Percentiles rank a stretch among this genome's conserved stretches.
These are phyloP conservation scores for Mycetomoellerius zeteki DNA, from an alignment of 1,140 invertebrate genomes.

Conservation along the genomic window DNA sequence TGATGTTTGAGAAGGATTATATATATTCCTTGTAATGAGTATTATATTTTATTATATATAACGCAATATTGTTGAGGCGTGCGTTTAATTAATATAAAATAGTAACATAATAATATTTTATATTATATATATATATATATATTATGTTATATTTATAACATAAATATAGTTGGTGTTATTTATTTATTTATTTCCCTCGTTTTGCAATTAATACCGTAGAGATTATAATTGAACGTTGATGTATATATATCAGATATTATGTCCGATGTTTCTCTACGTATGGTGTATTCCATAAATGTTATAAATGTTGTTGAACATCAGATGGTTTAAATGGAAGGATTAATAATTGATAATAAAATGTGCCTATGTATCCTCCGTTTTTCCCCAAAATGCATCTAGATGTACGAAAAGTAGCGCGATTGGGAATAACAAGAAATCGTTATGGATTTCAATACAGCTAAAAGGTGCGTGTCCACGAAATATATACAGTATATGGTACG, in stretches of 20 bases:
- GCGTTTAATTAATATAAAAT: conserved; percentile 18
- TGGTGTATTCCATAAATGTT: conserved; percentile 65
- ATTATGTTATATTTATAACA: background rate
- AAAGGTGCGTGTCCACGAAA: background rate
- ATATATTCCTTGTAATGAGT: background rate
- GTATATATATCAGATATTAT: conserved; percentile 54
- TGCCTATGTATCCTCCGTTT: conserved; percentile 70
- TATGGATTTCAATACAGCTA: conserved; percentile 11
- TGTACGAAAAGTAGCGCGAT: conserved; percentile 20
- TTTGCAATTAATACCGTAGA: conserved; percentile 16
- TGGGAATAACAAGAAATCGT: conserved; percentile 31
- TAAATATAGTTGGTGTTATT: background rate
- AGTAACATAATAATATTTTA: background rate
- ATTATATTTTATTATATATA: conserved; percentile 57
- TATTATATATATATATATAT: background rate
- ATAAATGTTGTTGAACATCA: conserved; percentile 71
- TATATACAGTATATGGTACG: background rate
- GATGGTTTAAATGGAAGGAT: conserved; percentile 66
- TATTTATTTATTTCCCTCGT: conserved; percentile 13
- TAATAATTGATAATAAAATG: conserved; percentile 77
- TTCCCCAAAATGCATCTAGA: conserved; percentile 27
- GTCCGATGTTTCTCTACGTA: conserved; percentile 32
- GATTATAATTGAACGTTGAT: conserved; percentile 61
- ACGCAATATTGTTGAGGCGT: background rate
- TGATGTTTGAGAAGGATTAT: background rate